Percentiles rank a stretch among this genome's conserved stretches.
These are phyloP conservation scores for Thermophis baileyi DNA, from an alignment of 2,113 vertebrate genomes.

Conservation along the genomic window DNA sequence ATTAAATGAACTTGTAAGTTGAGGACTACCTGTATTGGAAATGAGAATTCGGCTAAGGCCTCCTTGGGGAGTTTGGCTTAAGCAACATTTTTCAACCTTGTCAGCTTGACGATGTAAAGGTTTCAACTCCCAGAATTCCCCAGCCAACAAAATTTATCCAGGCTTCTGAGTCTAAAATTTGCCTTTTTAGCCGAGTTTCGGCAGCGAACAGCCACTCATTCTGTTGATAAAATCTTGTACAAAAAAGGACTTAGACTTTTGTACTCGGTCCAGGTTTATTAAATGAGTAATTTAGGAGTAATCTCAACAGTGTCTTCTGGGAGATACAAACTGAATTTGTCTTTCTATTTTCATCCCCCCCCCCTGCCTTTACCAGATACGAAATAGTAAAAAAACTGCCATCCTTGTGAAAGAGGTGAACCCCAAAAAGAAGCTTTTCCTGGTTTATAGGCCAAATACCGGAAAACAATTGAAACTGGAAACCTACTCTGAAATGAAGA, in stretches of 20 bases:
- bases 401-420: conserved; percentile 95
- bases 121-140: neutral
- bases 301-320: accelerated
- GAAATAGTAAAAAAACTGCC: conserved; percentile 96
- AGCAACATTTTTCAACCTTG: neutral
- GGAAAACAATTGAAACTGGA: conserved; percentile 95
- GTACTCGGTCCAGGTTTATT: neutral
- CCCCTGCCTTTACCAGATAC: conserved; percentile 73
- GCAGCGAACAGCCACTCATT: neutral
- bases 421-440: conserved; percentile 91
- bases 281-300: neutral
- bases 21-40: neutral
- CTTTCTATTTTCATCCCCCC: neutral
- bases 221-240: neutral
- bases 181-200: neutral
- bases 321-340: neutral
- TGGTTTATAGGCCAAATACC: conserved; percentile 95
- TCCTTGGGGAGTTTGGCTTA: neutral
- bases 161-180: neutral
- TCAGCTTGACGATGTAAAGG: neutral
- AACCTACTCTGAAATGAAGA: conserved; percentile 87
- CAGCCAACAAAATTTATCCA: neutral
- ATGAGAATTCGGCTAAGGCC: neutral
- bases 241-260: neutral
- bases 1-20: neutral